These are phyloP conservation scores for Rhinichthys osculus DNA, from an alignment of 2,797 vertebrate genomes.

Conservation along the genomic window DNA sequence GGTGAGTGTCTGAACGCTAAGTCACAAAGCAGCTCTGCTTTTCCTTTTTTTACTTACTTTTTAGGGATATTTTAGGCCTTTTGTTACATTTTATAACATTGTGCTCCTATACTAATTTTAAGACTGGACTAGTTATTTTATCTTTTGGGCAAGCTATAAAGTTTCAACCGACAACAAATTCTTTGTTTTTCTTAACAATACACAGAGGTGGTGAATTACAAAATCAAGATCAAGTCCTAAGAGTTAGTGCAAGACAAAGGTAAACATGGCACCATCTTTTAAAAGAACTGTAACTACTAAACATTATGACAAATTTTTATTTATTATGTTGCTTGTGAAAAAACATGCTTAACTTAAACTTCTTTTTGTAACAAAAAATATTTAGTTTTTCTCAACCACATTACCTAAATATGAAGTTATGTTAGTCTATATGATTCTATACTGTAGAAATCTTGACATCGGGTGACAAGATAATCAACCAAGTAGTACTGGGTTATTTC, in stretches of 20 bases:
- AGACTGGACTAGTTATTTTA: neutral
- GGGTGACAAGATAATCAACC: neutral
- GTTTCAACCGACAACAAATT: neutral
- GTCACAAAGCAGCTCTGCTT: neutral
- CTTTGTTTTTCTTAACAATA: conserved; percentile 35
- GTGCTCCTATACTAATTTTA: neutral
- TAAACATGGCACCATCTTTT: conserved; percentile 20
- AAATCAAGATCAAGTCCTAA: conserved; percentile 25
- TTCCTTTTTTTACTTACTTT: conserved; percentile 11
- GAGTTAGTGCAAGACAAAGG: conserved; percentile 40
- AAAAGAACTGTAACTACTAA: neutral
- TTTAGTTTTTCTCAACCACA: neutral
- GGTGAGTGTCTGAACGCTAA: conserved; percentile 68
- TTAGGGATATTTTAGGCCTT: neutral
- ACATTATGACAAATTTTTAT: neutral
- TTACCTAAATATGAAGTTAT: neutral
- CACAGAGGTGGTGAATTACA: conserved; percentile 27
- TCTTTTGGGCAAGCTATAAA: neutral
- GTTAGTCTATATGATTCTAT: neutral
- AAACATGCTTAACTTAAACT: neutral
- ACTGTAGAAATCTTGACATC: neutral
- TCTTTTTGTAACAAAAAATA: neutral
- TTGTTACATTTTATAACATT: neutral
- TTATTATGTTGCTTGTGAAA: neutral
- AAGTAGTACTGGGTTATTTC: neutral